Evolutionary conservation across 2,888 invertebrate genomes (phyloP).

Genomic region (Cheilosia soror): DNA sequence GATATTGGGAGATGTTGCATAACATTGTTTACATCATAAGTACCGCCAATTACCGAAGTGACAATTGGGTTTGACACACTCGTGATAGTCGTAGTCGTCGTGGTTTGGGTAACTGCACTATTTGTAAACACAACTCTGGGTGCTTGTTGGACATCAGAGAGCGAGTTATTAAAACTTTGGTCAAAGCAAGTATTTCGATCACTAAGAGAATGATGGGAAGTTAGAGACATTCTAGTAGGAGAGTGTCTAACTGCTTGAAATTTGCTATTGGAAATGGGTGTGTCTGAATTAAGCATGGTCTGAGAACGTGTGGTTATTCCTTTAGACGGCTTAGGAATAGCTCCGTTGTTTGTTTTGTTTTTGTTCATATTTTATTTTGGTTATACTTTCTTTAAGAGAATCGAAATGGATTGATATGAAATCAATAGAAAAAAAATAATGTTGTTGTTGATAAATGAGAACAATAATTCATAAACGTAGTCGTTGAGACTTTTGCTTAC

Average conservation of each 20-base stretch:
- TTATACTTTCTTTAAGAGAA: not conserved
- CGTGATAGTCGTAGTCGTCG: not conserved
- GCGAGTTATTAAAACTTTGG: not conserved
- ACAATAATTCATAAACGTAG: not conserved
- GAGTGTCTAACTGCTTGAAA: not conserved
- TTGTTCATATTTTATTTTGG: not conserved
- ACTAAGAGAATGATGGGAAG: not conserved
- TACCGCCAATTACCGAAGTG: not conserved
- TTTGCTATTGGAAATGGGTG: not conserved
- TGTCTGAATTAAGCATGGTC: not conserved
- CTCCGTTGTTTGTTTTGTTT: not conserved
- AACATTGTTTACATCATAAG: not conserved
- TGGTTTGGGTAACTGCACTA: not conserved
- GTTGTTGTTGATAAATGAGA: not conserved
- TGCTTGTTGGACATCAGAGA: not conserved
- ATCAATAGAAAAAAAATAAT: not conserved
- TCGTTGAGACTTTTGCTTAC: conserved; percentile 2
- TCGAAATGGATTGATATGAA: not conserved
- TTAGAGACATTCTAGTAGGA: not conserved
- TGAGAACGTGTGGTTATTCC: not conserved
- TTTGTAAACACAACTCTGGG: not conserved
- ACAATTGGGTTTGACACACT: not conserved
- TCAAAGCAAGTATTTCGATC: not conserved
- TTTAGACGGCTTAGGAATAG: not conserved
- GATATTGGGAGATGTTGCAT: not conserved